Conservation (phyloP, 1,140 invertebrate genomes). For the Brachionus sp. region DNA sequence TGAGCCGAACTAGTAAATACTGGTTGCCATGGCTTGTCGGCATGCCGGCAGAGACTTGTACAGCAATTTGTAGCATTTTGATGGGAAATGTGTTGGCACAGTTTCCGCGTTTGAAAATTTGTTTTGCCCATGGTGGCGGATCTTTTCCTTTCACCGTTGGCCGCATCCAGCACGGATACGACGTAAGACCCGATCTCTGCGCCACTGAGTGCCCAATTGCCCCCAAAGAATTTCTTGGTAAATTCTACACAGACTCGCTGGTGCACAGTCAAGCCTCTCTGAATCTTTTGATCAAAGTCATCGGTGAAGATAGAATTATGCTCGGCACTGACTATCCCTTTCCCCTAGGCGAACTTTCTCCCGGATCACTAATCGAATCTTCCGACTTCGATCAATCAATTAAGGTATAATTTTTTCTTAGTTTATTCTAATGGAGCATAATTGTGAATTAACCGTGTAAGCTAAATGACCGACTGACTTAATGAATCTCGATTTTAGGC, state of each 20-base stretch:
- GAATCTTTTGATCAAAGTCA: slow-evolving; percentile 61
- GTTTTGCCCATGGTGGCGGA: slow-evolving; percentile 66
- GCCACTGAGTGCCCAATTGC: slow-evolving; percentile 58
- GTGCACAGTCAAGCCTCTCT: slow-evolving; percentile 64
- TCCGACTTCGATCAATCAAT: slow-evolving; percentile 48
- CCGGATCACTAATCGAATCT: slow-evolving; percentile 62
- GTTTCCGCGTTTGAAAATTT: slow-evolving; percentile 61
- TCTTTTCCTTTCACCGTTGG: slow-evolving; percentile 65
- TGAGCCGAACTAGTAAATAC: slow-evolving; percentile 62
- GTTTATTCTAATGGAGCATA: slow-evolving; percentile 48
- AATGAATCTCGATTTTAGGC: slow-evolving; percentile 43
- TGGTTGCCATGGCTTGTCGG: slow-evolving; percentile 68
- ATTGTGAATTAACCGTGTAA: slow-evolving; percentile 48
- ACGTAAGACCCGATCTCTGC: slow-evolving; percentile 65
- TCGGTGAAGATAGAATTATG: slow-evolving; percentile 60
- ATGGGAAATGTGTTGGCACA: slow-evolving; percentile 65
- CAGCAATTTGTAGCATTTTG: slow-evolving; percentile 63
- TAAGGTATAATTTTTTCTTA: background rate
- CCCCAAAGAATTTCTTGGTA: slow-evolving; percentile 61
- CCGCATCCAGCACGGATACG: slow-evolving; percentile 62
- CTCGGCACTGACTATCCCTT: slow-evolving; percentile 67
- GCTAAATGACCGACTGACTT: background rate
- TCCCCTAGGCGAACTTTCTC: slow-evolving; percentile 64
- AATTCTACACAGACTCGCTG: slow-evolving; percentile 64
- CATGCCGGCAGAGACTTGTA: slow-evolving; percentile 66